These are phyloP conservation scores for Lagria hirta DNA, from an alignment of 2,888 invertebrate genomes.

Conservation along the genomic window DNA sequence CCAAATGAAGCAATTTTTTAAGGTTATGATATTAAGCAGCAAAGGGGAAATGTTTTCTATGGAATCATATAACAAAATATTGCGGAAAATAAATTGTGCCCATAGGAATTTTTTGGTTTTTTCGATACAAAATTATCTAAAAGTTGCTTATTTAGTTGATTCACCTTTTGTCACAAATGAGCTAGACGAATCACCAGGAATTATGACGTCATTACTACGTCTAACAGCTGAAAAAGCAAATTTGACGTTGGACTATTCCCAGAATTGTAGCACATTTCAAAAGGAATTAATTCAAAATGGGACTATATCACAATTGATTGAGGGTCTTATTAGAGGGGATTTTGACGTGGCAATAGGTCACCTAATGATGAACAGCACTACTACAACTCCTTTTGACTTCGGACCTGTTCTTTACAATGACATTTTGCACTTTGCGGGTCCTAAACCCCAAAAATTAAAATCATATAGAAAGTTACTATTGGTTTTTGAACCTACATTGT, in stretches of 20 bases:
- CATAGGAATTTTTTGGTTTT: no score
- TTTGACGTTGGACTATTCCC: slow-evolving; percentile 6
- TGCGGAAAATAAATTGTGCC: no score
- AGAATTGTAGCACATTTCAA: slow-evolving; percentile 17
- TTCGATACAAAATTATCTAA: no score
- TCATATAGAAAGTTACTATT: slow-evolving; percentile 28
- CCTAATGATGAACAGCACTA: slow-evolving; percentile 31
- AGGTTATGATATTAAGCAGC: no score
- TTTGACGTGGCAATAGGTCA: slow-evolving; percentile 31
- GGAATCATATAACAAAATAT: no score
- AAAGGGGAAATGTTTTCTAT: no score
- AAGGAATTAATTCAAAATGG: slow-evolving; percentile 25
- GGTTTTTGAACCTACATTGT: slow-evolving; percentile 25
- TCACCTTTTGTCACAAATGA: slow-evolving; percentile 16
- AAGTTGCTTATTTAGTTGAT: slow-evolving; percentile 2
- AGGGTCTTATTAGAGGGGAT: slow-evolving; percentile 5
- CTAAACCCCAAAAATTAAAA: slow-evolving; percentile 24
- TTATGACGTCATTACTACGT: slow-evolving; percentile 21
- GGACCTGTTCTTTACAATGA: slow-evolving; percentile 32
- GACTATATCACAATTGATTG: slow-evolving; percentile 12
- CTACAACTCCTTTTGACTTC: slow-evolving; percentile 26
- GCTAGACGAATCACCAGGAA: no score
- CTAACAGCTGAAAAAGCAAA: slow-evolving; percentile 1
- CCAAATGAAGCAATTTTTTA: no score
- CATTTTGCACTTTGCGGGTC: slow-evolving; percentile 14